These are phyloP conservation scores for Callimorpha dominula DNA, from an alignment of 2,888 invertebrate genomes.

Conservation along the genomic window DNA sequence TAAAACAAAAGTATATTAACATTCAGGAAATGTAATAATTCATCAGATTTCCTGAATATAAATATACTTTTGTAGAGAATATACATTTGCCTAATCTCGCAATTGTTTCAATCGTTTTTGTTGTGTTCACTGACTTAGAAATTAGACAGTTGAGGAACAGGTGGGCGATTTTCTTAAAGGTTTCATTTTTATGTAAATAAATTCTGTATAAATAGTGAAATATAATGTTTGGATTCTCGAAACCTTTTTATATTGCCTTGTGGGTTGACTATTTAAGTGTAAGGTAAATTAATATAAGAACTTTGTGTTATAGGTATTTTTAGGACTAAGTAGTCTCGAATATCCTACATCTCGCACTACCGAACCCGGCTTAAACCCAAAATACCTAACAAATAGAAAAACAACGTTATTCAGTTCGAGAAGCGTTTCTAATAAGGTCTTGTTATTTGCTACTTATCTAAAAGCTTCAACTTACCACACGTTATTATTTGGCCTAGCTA, in stretches of 20 bases:
- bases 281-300: background rate
- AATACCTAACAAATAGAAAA: too few species aligned
- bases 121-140: constrained; percentile 18
- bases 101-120: constrained; percentile 25
- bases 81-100: constrained; percentile 24
- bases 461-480: too few species aligned
- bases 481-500: too few species aligned
- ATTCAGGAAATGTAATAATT: too few species aligned
- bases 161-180: background rate
- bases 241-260: background rate
- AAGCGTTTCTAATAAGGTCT: too few species aligned
- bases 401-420: too few species aligned
- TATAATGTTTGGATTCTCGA: background rate
- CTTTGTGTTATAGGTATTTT: too few species aligned
- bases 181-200: background rate
- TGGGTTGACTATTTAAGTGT: background rate
- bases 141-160: background rate
- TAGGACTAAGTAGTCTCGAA: background rate
- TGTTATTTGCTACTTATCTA: too few species aligned
- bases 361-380: too few species aligned
- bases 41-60: too few species aligned
- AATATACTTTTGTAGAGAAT: constrained; percentile 21
- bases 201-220: background rate
- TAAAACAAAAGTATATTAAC: too few species aligned
- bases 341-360: background rate